These are phyloP conservation scores for Mylabris phalerata DNA, from an alignment of 1,140 invertebrate genomes.

Conservation along the genomic window DNA sequence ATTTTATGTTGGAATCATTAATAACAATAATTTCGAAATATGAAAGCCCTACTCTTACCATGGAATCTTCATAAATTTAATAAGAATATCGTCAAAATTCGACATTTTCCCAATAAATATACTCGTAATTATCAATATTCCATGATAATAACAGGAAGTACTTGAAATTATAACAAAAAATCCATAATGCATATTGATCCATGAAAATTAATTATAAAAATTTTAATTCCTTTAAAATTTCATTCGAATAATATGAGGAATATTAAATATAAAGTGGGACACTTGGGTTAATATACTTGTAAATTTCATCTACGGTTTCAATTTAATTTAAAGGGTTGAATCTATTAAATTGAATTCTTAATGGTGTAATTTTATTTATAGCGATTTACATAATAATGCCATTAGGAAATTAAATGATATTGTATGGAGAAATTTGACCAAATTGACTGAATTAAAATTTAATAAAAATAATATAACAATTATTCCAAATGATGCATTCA, in stretches of 20 bases:
- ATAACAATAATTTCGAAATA: too few relatives aligned
- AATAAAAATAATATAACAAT: conserved; percentile 70
- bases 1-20: too few relatives aligned
- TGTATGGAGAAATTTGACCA: conserved; percentile 64
- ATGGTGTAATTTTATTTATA: conserved; percentile 42
- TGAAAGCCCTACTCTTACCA: too few relatives aligned
- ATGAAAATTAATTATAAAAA: not conserved
- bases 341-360: conserved; percentile 38
- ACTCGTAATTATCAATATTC: too few relatives aligned
- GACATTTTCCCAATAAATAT: too few relatives aligned
- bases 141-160: too few relatives aligned
- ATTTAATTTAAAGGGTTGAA: conserved; percentile 37
- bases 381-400: conserved; percentile 70
- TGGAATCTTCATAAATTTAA: too few relatives aligned
- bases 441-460: conserved; percentile 67
- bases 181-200: too few relatives aligned
- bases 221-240: not conserved
- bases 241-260: not conserved
- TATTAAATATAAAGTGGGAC: not conserved
- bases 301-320: too few relatives aligned
- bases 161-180: too few relatives aligned
- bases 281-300: too few relatives aligned
- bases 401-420: conserved; percentile 60
- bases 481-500: conserved; percentile 67
- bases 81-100: too few relatives aligned